Conservation (phyloP, 2,113 vertebrate genomes). For the Oncorhynchus clarkii region DNA sequence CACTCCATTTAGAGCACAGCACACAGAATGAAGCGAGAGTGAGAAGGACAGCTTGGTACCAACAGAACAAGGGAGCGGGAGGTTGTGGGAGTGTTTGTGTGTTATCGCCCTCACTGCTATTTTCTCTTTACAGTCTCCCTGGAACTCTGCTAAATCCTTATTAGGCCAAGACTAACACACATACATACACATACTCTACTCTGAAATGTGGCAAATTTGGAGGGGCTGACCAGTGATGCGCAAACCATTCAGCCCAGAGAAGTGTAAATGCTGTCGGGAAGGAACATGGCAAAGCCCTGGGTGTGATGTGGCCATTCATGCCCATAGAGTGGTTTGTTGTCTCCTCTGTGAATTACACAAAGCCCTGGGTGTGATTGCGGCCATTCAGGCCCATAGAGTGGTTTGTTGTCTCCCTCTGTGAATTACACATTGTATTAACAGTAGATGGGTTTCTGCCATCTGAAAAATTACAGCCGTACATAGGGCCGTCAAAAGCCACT, state of each 20-base stretch:
- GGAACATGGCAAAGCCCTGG: slow-evolving; percentile 1
- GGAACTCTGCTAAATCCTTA: not conserved
- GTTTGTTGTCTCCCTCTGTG: slow-evolving; percentile 33
- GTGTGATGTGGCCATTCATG: not conserved
- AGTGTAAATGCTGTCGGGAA: slow-evolving; percentile 23
- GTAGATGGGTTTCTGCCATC: slow-evolving; percentile 38
- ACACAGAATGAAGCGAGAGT: not conserved
- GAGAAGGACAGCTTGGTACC: not conserved
- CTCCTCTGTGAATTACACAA: slow-evolving; percentile 33
- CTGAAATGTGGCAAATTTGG: not conserved
- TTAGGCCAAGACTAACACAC: not conserved
- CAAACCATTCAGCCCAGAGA: slow-evolving; percentile 1
- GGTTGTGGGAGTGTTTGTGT: not conserved
- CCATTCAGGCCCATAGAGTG: too few species aligned
- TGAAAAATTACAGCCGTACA: slow-evolving; percentile 38
- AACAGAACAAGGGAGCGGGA: not conserved
- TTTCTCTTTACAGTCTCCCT: not conserved
- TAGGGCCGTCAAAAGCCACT: slow-evolving; percentile 11
- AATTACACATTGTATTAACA: slow-evolving; percentile 31
- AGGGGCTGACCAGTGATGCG: slow-evolving; percentile 1
- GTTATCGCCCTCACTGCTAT: not conserved
- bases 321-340: slow-evolving; percentile 21
- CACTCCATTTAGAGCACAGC: slow-evolving; percentile 1
- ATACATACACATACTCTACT: not conserved
- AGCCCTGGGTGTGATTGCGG: slow-evolving; percentile 1